Conservation (phyloP, 2,113 vertebrate species). For the Microcebus griseorufus region DNA sequence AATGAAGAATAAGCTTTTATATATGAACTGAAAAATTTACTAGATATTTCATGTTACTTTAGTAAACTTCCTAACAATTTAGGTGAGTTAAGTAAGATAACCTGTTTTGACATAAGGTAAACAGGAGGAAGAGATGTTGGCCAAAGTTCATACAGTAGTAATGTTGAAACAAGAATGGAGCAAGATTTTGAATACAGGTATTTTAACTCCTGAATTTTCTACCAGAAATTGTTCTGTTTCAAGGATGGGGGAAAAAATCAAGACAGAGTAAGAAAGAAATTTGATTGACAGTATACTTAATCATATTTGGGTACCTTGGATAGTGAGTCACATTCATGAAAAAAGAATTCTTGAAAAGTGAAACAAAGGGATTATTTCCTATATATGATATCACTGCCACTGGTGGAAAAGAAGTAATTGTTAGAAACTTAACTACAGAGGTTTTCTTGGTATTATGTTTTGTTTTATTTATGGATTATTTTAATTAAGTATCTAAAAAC, state of each 20-base stretch:
- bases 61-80: background rate
- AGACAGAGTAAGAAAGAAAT: background rate
- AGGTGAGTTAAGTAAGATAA: background rate
- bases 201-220: background rate
- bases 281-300: background rate
- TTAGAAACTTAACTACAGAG: constrained; percentile 35
- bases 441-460: constrained; percentile 34
- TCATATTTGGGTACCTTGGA: background rate
- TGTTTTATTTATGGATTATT: constrained; percentile 51
- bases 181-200: background rate
- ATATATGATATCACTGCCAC: background rate
- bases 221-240: background rate
- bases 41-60: background rate
- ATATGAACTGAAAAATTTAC: background rate
- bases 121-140: background rate
- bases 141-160: background rate
- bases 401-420: background rate
- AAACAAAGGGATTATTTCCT: background rate
- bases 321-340: background rate
- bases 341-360: background rate
- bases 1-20: background rate
- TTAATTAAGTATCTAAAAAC: constrained; percentile 55
- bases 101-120: background rate
- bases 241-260: background rate
- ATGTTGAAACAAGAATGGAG: background rate